These are phyloP conservation scores for Microplitis demolitor DNA, from an alignment of 1,140 invertebrate genomes.

Conservation along the genomic window DNA sequence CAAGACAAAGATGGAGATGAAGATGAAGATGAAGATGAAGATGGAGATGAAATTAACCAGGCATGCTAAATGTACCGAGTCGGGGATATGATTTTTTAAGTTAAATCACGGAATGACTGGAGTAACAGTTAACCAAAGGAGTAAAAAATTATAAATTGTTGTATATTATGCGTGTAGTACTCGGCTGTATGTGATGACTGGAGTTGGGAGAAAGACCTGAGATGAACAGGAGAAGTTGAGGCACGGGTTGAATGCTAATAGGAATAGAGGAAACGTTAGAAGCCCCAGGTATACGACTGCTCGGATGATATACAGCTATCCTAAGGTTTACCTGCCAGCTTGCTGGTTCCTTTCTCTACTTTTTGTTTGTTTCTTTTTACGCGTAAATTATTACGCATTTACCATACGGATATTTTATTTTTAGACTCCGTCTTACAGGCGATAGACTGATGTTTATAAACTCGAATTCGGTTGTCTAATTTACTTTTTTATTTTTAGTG, in stretches of 20 bases:
- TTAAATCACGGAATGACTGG: too few species aligned
- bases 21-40: background rate
- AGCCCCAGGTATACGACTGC: background rate
- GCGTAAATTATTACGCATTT: background rate
- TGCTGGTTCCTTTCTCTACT: background rate
- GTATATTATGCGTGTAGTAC: conserved; percentile 35
- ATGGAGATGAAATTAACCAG: conserved; percentile 5
- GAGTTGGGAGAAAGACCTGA: too few species aligned
- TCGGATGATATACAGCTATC: background rate
- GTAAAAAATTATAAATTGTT: too few species aligned
- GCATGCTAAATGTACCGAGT: too few species aligned
- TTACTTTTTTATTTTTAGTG: too few species aligned
- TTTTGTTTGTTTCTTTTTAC: background rate
- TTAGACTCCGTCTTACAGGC: too few species aligned
- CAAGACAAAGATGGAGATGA: background rate
- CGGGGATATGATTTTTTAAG: too few species aligned
- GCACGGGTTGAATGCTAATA: conserved; percentile 42
- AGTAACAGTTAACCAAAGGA: too few species aligned
- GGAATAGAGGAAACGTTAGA: conserved; percentile 36
- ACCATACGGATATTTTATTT: background rate
- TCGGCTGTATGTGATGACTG: conserved; percentile 30
- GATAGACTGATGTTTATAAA: too few species aligned
- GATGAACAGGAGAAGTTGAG: background rate
- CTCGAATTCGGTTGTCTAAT: too few species aligned
- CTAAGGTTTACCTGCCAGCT: background rate